A percentile compares a stretch with the other conserved stretches of the same genome.
phyloP scores from a whole-genome alignment of 2,113 vertebrate species.

The Hippolais icterina region DNA sequence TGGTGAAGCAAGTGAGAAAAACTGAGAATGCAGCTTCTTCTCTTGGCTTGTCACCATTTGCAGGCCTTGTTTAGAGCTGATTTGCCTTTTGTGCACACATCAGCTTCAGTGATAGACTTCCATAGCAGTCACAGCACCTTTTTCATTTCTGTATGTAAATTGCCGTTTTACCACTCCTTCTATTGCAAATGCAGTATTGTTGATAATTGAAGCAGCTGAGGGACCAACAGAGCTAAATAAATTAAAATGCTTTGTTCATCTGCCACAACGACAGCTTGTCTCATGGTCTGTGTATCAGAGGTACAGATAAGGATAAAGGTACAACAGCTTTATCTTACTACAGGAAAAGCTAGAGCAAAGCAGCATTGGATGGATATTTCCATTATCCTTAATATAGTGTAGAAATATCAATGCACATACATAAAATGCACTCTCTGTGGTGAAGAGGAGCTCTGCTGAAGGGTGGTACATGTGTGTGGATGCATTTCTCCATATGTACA shows the following conservation, averaged over 20 bases:
- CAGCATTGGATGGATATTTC: not conserved
- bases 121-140: not conserved
- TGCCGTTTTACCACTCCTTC: not conserved
- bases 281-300: not conserved
- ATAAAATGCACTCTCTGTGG: not conserved
- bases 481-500: not conserved
- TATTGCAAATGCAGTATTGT: not conserved
- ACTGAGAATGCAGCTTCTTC: not conserved
- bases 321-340: not conserved
- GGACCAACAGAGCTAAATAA: not conserved
- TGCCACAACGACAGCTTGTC: not conserved
- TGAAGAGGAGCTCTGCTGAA: not conserved
- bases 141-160: not conserved
- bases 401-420: not conserved
- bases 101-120: not conserved
- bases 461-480: rapidly evolving
- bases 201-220: conserved; percentile 13
- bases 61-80: not conserved
- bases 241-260: not conserved
- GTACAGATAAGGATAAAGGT: not conserved
- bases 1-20: not conserved
- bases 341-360: not conserved
- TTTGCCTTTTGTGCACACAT: not conserved
- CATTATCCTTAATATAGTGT: not conserved
- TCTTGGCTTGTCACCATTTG: not conserved